A percentile compares a stretch with the other conserved stretches of the same genome.
phyloP scores from a whole-genome alignment of 2,888 invertebrate genomes.

The Frankliniella fusca region DNA sequence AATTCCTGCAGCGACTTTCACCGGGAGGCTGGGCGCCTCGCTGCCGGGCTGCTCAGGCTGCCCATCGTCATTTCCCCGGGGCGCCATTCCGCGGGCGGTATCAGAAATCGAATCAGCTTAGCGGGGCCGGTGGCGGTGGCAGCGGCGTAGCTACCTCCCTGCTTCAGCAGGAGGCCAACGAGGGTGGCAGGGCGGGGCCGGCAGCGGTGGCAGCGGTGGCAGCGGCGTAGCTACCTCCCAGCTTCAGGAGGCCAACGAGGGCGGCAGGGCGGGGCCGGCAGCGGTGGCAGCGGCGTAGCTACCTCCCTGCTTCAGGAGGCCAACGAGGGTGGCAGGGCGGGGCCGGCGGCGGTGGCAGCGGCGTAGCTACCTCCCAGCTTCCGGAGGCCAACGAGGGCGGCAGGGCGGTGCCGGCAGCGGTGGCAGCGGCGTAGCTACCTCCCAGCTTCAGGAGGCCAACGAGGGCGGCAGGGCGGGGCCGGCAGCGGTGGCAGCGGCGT shows the following conservation, averaged over 20 bases:
- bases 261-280: not conserved
- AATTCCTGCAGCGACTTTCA: too few species aligned
- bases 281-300: not conserved
- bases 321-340: not conserved
- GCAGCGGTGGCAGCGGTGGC: too few species aligned
- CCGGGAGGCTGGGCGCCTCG: too few species aligned
- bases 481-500: too few species aligned
- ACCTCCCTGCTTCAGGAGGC: not conserved
- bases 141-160: not conserved
- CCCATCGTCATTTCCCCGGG: conserved; percentile 18
- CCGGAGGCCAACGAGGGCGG: not conserved
- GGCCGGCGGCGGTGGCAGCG: too few species aligned
- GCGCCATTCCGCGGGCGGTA: conserved; percentile 8
- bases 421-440: not conserved
- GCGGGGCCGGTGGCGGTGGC: conserved; percentile 1
- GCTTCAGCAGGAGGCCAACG: not conserved
- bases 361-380: not conserved
- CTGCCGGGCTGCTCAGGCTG: not conserved
- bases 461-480: not conserved
- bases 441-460: not conserved
- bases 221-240: not conserved
- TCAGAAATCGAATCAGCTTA: conserved; percentile 25
- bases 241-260: not conserved
- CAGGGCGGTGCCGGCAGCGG: too few species aligned
- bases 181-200: not conserved